These are phyloP conservation scores for Mesorhabditis spiculigera DNA, from an alignment of 2,888 invertebrate genomes.

Conservation along the genomic window DNA sequence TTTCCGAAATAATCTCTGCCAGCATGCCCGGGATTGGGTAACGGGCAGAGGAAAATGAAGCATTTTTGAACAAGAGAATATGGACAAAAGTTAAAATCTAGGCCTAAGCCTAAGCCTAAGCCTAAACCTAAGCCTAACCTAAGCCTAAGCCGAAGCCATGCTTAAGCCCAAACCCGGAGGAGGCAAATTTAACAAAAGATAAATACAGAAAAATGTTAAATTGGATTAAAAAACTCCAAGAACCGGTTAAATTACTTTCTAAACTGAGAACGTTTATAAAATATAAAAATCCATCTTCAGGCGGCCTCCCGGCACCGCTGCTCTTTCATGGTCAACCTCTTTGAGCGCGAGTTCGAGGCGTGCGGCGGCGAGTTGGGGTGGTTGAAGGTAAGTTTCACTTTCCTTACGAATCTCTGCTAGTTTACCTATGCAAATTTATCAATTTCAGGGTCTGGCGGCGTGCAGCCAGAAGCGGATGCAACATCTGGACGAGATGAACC, in stretches of 20 bases:
- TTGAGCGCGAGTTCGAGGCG: slow-evolving; percentile 74
- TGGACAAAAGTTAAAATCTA: not conserved
- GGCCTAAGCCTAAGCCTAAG: too few species aligned
- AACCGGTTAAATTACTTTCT: too few species aligned
- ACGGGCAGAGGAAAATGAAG: too few species aligned
- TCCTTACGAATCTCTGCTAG: not conserved
- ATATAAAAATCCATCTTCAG: slow-evolving; percentile 63
- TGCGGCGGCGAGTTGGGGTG: slow-evolving; percentile 15
- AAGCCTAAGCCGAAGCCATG: too few species aligned
- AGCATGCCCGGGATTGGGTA: too few species aligned
- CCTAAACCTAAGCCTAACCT: too few species aligned
- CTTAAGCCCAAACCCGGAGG: not conserved
- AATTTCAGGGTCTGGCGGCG: not conserved
- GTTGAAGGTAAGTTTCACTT: not conserved
- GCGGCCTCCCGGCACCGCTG: slow-evolving; percentile 82
- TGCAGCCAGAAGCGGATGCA: not conserved
- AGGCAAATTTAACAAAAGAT: not conserved
- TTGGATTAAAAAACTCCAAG: not conserved
- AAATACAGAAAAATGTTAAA: not conserved
- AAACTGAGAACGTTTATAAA: not conserved
- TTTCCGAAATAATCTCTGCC: too few species aligned
- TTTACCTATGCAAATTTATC: not conserved
- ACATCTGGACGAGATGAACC: not conserved
- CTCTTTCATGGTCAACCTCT: slow-evolving; percentile 76
- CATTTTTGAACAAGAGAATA: too few species aligned